These are phyloP conservation scores for Corynorhinus townsendii DNA, from an alignment of 2,113 vertebrate species.

Conservation along the genomic window DNA sequence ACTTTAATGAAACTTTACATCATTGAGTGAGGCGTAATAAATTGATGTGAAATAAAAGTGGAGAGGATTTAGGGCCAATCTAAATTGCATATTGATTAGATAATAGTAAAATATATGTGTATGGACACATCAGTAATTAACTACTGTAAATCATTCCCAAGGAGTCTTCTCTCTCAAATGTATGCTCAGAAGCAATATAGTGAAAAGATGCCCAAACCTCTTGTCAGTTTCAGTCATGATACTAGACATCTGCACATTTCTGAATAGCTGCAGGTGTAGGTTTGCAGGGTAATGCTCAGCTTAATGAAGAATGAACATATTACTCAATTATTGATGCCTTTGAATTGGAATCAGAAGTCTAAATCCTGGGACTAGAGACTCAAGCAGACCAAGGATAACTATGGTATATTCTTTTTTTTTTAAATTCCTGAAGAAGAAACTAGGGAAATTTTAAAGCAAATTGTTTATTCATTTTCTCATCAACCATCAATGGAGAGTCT, in stretches of 20 bases:
- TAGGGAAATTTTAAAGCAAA: background rate
- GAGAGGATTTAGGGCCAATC: constrained; percentile 54
- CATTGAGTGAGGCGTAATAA: constrained; percentile 46
- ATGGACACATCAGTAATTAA: constrained; percentile 56
- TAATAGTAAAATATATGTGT: constrained; percentile 56
- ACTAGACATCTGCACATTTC: background rate
- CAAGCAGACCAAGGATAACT: background rate
- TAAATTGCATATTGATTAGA: constrained; percentile 66
- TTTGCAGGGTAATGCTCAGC: background rate
- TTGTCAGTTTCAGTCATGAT: background rate
- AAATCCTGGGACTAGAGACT: background rate
- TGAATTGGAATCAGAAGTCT: background rate
- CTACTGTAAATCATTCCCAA: constrained; percentile 54
- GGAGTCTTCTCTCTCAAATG: background rate
- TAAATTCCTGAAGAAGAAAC: background rate
- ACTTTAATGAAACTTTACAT: constrained; percentile 75
- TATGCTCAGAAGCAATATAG: background rate
- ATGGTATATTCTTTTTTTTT: background rate
- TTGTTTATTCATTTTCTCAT: background rate
- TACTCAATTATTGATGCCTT: background rate
- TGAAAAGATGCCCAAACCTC: background rate
- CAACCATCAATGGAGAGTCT: background rate
- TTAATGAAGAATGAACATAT: background rate
- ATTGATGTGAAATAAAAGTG: constrained; percentile 70
- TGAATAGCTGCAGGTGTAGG: background rate